Base-by-base conservation (phyloP, 2,113 vertebrate genomes). In the Balaenoptera acutorostrata region DNA sequence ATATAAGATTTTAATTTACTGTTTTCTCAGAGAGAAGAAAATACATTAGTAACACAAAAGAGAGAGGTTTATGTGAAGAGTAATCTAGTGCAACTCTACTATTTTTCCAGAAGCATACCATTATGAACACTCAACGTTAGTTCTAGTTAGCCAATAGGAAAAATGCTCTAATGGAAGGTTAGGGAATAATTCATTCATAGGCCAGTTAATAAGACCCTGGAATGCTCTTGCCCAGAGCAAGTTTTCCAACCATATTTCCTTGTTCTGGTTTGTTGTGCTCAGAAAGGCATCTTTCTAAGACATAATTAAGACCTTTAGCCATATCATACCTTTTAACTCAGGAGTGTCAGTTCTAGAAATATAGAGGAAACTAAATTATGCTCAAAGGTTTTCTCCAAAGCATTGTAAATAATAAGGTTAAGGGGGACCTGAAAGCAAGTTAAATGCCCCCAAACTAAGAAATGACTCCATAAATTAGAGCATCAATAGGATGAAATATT, bases 121-220 rank as follows among this genome's bases (percentile, higher is more conserved):
- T 71, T 46, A 95, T 59, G 64, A 77, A 80, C 6, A 93, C 1
- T 59, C 44, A 93, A 68, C 46, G 74, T 46, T 36, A 75, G n/a
- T 88, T 90, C 55, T 41, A 63, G 46, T 74, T 49, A 93, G 15
- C 17, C 92, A 90, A 46, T 0, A 90, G 84, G n/a, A 77, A 83
- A 90, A 78, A 78, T 3, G 4, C 25, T 68, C 27, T 55, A 94
- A 88, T 57, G 46, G n/a, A 82, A 92, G 8, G 61, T 6, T n/a
- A 88, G 39, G 12, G 46, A 78, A 52, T 96, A 92, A 81, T 68
- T 96, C 61, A 88, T 74, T 77, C 80, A 94, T 7, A 87, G 41
- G 27, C 21, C 57, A 71, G 84, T 80, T 85, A 96, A 44, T 63
- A 74, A 84, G 55, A 94, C 9, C 41, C 66, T 93, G 27, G 46